phyloP scores from a whole-genome alignment of 2,113 vertebrate genomes.

The Ptilonorhynchus violaceus region DNA sequence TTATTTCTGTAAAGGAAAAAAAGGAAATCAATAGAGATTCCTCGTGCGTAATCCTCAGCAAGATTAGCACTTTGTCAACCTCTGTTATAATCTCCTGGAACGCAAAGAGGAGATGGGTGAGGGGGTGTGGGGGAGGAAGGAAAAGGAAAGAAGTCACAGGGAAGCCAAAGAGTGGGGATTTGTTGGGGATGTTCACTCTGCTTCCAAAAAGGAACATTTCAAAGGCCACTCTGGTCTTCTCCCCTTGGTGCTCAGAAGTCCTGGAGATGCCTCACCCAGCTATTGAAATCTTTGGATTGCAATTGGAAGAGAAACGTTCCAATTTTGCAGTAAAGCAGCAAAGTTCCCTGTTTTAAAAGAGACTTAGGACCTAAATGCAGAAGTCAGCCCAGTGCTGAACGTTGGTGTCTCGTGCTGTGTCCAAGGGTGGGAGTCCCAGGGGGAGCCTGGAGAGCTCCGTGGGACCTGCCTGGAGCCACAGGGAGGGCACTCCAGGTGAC shows the following conservation, averaged over 20 bases:
- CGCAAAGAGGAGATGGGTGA: background rate
- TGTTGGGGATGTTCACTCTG: background rate
- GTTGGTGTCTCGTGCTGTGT: accelerated
- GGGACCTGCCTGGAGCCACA: background rate
- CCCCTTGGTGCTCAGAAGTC: background rate
- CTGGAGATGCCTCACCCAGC: background rate
- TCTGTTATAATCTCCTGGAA: conserved; percentile 43
- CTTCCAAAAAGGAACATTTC: background rate
- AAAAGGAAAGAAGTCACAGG: background rate
- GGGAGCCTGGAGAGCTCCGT: background rate
- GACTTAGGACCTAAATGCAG: background rate
- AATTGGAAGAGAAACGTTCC: background rate
- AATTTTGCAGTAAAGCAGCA: too few species aligned
- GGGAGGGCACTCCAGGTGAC: background rate
- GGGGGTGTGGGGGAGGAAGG: accelerated
- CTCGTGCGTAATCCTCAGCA: conserved; percentile 23
- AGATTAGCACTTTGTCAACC: conserved; percentile 54
- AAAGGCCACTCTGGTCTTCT: background rate
- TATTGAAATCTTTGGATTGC: background rate
- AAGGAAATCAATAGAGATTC: conserved; percentile 47
- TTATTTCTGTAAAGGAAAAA: conserved; percentile 48
- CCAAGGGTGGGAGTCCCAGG: background rate
- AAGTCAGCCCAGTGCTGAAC: accelerated
- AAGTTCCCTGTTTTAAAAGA: background rate
- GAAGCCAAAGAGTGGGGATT: background rate